Base-by-base conservation (phyloP, 1,140 invertebrate genomes). In the Solenopsis fugax region DNA sequence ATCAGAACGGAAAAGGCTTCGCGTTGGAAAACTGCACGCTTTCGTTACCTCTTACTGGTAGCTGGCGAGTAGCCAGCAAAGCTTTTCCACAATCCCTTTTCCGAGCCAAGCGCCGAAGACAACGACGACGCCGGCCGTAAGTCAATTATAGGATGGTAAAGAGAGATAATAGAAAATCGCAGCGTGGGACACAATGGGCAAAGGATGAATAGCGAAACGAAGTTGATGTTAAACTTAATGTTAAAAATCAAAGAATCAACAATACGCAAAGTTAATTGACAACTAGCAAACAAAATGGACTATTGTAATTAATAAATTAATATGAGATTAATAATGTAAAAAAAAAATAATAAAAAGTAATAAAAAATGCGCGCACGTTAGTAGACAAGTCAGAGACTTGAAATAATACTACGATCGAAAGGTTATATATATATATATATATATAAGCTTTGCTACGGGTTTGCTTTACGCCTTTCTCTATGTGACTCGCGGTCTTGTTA, bases 61-160 rank as follows among this genome's bases (percentile, higher is more conserved):
- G 56, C 58, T 89, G 89, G 89, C 88, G 29, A 29, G 73, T 58
- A 48, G 88, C 89, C 88, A 90, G 69, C 85, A 64, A 84, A 90
- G 86, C 77, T 90, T 84, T 80, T 78, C 58, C 45, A 67, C 87
- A 77, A 89, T 89, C 75, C 62, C 58, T 87, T 90, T 58, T 54
- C 7, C 52, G 48, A 52, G 65, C 72, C 76, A 41, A 69, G 41
- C 54, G 54, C 52, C 86, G 24, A 87, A 89, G 87, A 87, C 84
- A 86, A 58, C 67, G 37, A 37, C 87, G 64, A 52, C 62, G 87
- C 45, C 41, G 52, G 65, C 88, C 48, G 65, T 90, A 89, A 90
- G 88, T 89, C 89, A 87, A 90, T 90, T 89, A 89, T 56, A 58
- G 52, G 50, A 60, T 73, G 88, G 48, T 77, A 84, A 87, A 80